Evolutionary conservation across 2,797 vertebrate genomes (phyloP).

Genomic region (Poliocrania exsul): DNA sequence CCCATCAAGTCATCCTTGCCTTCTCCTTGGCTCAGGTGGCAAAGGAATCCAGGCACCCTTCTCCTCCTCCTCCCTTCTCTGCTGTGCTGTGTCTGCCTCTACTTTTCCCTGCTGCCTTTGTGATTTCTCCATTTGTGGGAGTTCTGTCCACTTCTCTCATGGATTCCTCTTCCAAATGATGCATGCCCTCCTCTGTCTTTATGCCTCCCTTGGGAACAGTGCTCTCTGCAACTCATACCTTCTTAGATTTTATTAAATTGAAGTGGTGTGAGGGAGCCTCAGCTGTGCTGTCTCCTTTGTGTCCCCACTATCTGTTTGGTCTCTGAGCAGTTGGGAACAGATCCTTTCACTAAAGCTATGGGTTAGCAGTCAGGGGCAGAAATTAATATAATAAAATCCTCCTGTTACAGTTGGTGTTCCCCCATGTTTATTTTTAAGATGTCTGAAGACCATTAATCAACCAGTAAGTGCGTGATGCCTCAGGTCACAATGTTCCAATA

Average conservation of each 20-base stretch:
- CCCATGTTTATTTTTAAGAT: background rate
- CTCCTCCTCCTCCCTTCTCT: background rate
- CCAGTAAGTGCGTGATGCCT: background rate
- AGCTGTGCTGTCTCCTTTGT: background rate
- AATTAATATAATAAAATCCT: background rate
- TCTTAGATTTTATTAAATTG: background rate
- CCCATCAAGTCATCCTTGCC: background rate
- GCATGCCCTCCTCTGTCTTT: background rate
- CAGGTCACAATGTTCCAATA: background rate
- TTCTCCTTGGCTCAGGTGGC: background rate
- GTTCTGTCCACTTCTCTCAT: background rate
- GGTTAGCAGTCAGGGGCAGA: background rate
- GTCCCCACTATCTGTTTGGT: accelerated
- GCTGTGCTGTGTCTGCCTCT: accelerated
- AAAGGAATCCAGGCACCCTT: background rate
- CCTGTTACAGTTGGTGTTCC: background rate
- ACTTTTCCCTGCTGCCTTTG: background rate
- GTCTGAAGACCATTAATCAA: constrained; percentile 42
- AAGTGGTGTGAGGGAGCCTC: background rate
- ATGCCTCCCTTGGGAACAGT: background rate
- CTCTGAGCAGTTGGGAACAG: accelerated
- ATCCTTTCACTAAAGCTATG: background rate
- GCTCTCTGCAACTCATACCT: background rate
- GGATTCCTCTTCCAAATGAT: background rate
- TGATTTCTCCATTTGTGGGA: background rate